Percentiles rank a stretch among this genome's conserved stretches.
These are phyloP conservation scores for human DNA, from an alignment of 2,113 vertebrate species.

Conservation along the genomic window GRCh38 chr7:116023001-116023500, in stretches of 20 bases:
- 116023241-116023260: not conserved
- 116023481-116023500: conserved; percentile 20
- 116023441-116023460: not conserved
- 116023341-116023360: not conserved
- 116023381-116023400: not conserved
- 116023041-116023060: not conserved
- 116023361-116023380: not conserved
- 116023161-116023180: not conserved
- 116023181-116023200: not conserved
- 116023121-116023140: not conserved
- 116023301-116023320: not conserved
- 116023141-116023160: not conserved
- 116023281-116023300: not conserved
- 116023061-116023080: not conserved
- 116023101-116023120: not conserved
- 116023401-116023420: not conserved
- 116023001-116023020: not conserved
- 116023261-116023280: conserved; percentile 19
- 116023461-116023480: conserved; percentile 22
- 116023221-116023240: not conserved
- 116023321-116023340: not conserved
- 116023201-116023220: not conserved
- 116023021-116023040: not conserved
- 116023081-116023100: not conserved
- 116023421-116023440: not conserved